Evolutionary conservation across 1,140 invertebrate species (phyloP), one percentile per base, ranked within the genome.

Genomic region (Drosophila ercepeae): DNA sequence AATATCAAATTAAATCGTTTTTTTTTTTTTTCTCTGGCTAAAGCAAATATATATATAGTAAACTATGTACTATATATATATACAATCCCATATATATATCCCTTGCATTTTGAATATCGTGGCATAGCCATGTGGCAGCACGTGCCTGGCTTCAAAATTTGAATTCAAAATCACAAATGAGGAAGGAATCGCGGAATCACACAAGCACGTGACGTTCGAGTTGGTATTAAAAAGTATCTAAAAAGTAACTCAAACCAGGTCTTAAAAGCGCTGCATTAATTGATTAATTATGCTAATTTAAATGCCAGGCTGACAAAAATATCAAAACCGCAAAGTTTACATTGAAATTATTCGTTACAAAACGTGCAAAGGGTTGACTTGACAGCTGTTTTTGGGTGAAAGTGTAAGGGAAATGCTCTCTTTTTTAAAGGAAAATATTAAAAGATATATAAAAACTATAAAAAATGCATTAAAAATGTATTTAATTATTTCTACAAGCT

Each of bases 261-360:
- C n/a, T n/a, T n/a, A 1, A 67, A 84, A 79, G 75, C 58, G 65
- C 69, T 41, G 45, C 71, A 86, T 86, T 86, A 84, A 84, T 86
- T 86, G 79, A 84, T 84, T 79, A 84, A 84, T 84, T 84, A 86
- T 84, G 81, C 71, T 79, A 86, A 84, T 86, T 67, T 49, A 65
- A 67, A 52, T 52, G 69, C 42, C 69, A 75, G 7, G 41, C 58
- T 57, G 74, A 39, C 49, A 58, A 75, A 75, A 76, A 63, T 78
- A 48, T 42, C 6, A 53, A 19, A 42, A 69, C 44, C 11, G 21
- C 21, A 11, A 32, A 13, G 34, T 2, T n/a, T 2, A 53, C 13
- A 45, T 13, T n/a, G 11, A 68, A 64, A n/a, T n/a, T n/a, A n/a
- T n/a, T n/a, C n/a, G 34, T 65, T 52, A 54, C 49, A 19, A 14